Evolutionary conservation across 1,140 invertebrate genomes (phyloP).

Genomic region (Anthonomus grandis): DNA sequence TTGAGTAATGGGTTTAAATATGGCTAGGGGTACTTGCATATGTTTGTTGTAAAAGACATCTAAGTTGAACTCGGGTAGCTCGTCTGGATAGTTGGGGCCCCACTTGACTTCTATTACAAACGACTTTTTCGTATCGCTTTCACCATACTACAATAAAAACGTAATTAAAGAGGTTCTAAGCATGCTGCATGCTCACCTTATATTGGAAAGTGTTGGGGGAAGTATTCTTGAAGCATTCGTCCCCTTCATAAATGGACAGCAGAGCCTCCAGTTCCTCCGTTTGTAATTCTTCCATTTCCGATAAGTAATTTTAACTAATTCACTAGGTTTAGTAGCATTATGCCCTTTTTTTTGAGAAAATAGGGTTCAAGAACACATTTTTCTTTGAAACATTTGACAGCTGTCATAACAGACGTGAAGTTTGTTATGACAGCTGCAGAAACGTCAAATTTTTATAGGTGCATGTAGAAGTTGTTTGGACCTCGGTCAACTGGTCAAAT

Average conservation of each 20-base stretch:
- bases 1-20: neutral
- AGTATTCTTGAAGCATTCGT: constrained; percentile 80
- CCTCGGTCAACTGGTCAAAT: too few relatives aligned
- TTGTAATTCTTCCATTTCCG: constrained; percentile 62
- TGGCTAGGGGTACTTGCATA: constrained; percentile 64
- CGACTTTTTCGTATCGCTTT: constrained; percentile 74
- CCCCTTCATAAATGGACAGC: constrained; percentile 91
- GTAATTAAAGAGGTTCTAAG: neutral
- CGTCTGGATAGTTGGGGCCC: constrained; percentile 80
- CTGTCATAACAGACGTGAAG: too few relatives aligned
- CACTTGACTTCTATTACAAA: constrained; percentile 87
- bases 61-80: constrained; percentile 77
- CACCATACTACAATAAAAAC: constrained; percentile 68
- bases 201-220: constrained; percentile 80
- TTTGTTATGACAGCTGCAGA: too few relatives aligned
- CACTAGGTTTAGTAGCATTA: neutral
- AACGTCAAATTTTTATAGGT: too few relatives aligned
- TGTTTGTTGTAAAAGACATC: constrained; percentile 93
- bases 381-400: too few relatives aligned
- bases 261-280: constrained; percentile 89
- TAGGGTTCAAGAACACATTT: too few relatives aligned
- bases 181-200: constrained; percentile 72
- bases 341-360: too few relatives aligned
- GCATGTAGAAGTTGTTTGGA: too few relatives aligned
- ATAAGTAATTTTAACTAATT: constrained; percentile 22